These are phyloP conservation scores for Ammodytes dubius DNA, from an alignment of 2,113 vertebrate species.

Conservation along the genomic window DNA sequence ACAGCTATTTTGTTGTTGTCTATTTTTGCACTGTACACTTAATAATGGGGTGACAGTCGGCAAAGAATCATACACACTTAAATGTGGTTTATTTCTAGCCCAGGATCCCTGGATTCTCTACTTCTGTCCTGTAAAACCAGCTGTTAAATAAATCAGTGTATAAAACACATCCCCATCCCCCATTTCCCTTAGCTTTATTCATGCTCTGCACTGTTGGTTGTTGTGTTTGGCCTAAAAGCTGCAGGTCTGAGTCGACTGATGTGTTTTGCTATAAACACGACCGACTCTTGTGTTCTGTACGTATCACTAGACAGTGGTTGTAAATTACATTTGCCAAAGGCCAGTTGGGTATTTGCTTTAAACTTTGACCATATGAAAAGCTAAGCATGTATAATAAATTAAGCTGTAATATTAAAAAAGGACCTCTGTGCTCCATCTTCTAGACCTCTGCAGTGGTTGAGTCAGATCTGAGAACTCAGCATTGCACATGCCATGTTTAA, in stretches of 20 bases:
- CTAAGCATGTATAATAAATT: not conserved
- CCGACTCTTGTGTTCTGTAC: not conserved
- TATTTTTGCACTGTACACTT: not conserved
- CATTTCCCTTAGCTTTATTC: not conserved
- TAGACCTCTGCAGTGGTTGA: constrained; percentile 6
- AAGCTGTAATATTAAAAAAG: not conserved
- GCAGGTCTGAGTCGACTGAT: not conserved
- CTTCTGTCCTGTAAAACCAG: not conserved
- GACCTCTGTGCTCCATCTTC: not conserved
- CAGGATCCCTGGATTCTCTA: not conserved
- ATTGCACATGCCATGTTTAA: constrained; percentile 60
- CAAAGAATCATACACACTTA: constrained; percentile 13
- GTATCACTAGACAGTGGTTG: not conserved
- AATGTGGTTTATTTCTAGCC: not conserved
- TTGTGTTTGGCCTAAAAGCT: constrained; percentile 16
- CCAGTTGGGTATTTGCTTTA: not conserved
- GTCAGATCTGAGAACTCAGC: constrained; percentile 40
- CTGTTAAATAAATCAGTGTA: not conserved
- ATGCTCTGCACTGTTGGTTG: not conserved
- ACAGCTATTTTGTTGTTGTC: not conserved
- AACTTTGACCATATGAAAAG: not conserved
- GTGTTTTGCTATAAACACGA: not conserved
- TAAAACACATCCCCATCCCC: constrained; percentile 9
- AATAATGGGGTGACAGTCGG: not conserved
- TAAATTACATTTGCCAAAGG: not conserved